These are phyloP conservation scores for Bergia puertoricense DNA, from an alignment of 92 coral and sea anemone species.

Conservation along the genomic window DNA sequence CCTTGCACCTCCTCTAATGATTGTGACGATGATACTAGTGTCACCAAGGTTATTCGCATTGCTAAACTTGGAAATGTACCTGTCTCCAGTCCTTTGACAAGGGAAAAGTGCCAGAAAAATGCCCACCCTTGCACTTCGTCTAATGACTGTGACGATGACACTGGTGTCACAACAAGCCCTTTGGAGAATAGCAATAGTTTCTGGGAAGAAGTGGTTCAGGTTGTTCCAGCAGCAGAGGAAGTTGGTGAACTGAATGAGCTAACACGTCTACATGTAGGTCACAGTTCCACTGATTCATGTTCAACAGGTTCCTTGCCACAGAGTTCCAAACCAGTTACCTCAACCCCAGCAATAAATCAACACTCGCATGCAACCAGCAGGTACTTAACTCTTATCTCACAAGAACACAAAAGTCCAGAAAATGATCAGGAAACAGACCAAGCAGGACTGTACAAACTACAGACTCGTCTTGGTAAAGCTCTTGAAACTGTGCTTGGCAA, in stretches of 20 bases:
- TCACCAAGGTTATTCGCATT: not conserved
- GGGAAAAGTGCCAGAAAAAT: not conserved
- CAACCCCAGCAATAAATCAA: not conserved
- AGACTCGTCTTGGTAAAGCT: slow-evolving; percentile 4
- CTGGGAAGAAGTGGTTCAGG: not conserved
- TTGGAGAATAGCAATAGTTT: not conserved
- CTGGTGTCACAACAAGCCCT: not conserved
- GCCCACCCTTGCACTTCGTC: not conserved
- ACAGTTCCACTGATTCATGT: not conserved
- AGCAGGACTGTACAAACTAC: not conserved
- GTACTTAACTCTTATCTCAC: not conserved
- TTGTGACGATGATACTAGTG: not conserved
- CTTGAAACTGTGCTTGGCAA: not conserved
- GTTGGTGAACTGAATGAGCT: not conserved
- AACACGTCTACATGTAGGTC: not conserved
- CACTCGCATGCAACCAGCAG: not conserved
- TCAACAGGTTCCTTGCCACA: not conserved
- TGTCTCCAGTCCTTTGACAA: not conserved
- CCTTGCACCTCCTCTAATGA: not conserved
- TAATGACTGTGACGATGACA: not conserved
- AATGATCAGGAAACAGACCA: not conserved
- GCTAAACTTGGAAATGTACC: not conserved
- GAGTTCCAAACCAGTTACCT: not conserved
- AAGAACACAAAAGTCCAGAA: not conserved
- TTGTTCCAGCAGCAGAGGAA: slow-evolving; percentile 2